These are phyloP conservation scores for Cremastinae sp. DNA, from an alignment of 2,888 invertebrate species.

Conservation along the genomic window DNA sequence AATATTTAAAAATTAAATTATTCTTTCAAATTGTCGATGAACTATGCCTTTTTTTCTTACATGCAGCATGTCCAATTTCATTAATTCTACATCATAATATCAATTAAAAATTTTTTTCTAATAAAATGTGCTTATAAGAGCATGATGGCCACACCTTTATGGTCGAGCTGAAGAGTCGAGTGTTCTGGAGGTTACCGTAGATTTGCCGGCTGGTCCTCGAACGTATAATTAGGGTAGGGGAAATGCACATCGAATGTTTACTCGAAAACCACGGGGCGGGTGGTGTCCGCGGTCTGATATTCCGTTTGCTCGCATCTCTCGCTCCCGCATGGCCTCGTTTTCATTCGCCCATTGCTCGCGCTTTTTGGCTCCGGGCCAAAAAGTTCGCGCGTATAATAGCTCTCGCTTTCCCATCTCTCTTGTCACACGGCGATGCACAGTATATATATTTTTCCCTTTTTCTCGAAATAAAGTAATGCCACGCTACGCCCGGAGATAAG, in stretches of 20 bases:
- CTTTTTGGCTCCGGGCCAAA: slow-evolving; percentile 47
- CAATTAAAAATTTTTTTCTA: too few relatives aligned
- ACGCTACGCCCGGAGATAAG: neutral
- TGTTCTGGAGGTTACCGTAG: slow-evolving; percentile 31
- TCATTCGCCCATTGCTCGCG: slow-evolving; percentile 51
- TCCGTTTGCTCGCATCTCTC: slow-evolving; percentile 25
- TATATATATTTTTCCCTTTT: slow-evolving; percentile 12
- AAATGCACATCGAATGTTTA: slow-evolving; percentile 52
- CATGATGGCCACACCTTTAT: slow-evolving; percentile 18
- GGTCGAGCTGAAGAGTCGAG: too few relatives aligned
- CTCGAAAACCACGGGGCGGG: slow-evolving; percentile 47
- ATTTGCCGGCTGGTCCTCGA: neutral
- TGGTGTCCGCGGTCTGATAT: slow-evolving; percentile 49
- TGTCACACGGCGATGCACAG: neutral
- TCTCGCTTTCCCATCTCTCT: neutral
- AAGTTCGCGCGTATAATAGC: slow-evolving; percentile 35
- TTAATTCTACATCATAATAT: too few relatives aligned
- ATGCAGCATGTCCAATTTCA: too few relatives aligned
- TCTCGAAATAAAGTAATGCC: slow-evolving; percentile 21
- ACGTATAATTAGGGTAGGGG: neutral
- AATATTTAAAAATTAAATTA: too few relatives aligned
- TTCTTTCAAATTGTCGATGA: too few relatives aligned
- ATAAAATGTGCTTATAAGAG: too few relatives aligned
- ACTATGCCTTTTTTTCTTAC: too few relatives aligned
- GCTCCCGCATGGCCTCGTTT: slow-evolving; percentile 51